Evolutionary conservation across 2,113 vertebrate species (phyloP), one percentile per base, ranked within the genome.

Genomic region (Cinclus cinclus): DNA sequence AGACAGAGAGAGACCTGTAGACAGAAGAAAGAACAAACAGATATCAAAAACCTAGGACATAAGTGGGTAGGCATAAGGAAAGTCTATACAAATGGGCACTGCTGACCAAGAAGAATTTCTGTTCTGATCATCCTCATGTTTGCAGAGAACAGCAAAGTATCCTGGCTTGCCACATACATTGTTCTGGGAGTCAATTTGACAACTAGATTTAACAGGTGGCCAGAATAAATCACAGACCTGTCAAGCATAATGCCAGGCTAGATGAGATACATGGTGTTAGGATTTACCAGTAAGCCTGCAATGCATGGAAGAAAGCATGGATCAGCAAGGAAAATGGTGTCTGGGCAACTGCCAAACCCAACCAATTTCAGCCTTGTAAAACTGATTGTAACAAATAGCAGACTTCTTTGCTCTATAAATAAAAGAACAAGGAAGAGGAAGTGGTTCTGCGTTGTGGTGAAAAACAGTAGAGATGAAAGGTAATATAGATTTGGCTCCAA

Each of bases 351-450:
- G 79, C 75, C 92, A 94, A 88, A 83, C n/a, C 37, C 35, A 83
- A 35, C 49, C 62, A 89, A 69, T 90, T 88, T 95, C 90, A 83
- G 50, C 46, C 25, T 83, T 69, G 67, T 90, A 83, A 80, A 90
- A 77, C 3, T 39, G 76, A 83, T 80, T 39, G 30, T 78, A 93
- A 94, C 52, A 88, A 93, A 78, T 24, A 19, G 13, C 68, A 94
- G 63, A 55, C 30, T 46, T 55, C 47, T 92, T 83, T 5, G 0
- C 22, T 78, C 83, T 71, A 77, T 90, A 87, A 89, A 83, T 85
- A 87, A 95, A 87, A 92, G 24, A 78, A 92, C 33, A 55, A 93
- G 89, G 90, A 93, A 90, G 76, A 92, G 68, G 83, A 94, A 96
- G 39, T 47, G 16, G 71, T 83, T 93, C 58, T 69, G 31, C 79